Evolutionary conservation across 2,888 invertebrate genomes (phyloP).

Genomic region (Cataglyphis albicans): DNA sequence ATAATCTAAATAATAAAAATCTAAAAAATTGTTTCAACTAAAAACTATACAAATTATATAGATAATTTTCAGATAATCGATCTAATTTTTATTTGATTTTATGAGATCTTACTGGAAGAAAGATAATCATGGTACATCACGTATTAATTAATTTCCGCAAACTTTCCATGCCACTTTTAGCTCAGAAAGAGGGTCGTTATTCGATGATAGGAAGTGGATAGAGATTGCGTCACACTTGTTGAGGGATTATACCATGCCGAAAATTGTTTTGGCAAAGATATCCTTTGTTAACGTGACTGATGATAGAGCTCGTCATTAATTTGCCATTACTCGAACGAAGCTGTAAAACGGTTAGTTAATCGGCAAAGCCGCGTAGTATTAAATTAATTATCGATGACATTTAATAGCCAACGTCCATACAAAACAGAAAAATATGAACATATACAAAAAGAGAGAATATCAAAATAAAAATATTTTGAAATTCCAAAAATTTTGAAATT

Average conservation of each 20-base stretch:
- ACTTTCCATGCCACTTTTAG: slow-evolving; percentile 48
- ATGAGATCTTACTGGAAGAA: not conserved
- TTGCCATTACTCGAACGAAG: slow-evolving; percentile 29
- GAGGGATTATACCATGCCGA: slow-evolving; percentile 30
- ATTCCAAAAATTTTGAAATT: not conserved
- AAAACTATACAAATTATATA: not conserved
- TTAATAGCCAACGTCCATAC: slow-evolving; percentile 36
- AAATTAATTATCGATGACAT: slow-evolving; percentile 23
- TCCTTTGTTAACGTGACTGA: slow-evolving; percentile 37
- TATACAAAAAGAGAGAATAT: not conserved
- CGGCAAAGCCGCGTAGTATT: slow-evolving; percentile 35
- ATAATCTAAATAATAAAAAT: not conserved
- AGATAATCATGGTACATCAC: slow-evolving; percentile 39
- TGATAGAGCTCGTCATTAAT: slow-evolving; percentile 34
- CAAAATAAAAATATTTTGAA: not conserved
- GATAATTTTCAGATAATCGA: not conserved
- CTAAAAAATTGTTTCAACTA: not conserved
- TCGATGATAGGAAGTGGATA: slow-evolving; percentile 35
- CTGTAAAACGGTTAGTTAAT: slow-evolving; percentile 34
- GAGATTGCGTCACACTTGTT: slow-evolving; percentile 41
- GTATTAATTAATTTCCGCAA: slow-evolving; percentile 10
- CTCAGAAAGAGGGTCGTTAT: slow-evolving; percentile 47
- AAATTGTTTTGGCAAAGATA: slow-evolving; percentile 31
- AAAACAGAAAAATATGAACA: not conserved
- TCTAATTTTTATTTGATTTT: slow-evolving; percentile 17